phyloP scores from a whole-genome alignment of 2,113 vertebrate genomes.

The Gallinago paraguaiae region DNA sequence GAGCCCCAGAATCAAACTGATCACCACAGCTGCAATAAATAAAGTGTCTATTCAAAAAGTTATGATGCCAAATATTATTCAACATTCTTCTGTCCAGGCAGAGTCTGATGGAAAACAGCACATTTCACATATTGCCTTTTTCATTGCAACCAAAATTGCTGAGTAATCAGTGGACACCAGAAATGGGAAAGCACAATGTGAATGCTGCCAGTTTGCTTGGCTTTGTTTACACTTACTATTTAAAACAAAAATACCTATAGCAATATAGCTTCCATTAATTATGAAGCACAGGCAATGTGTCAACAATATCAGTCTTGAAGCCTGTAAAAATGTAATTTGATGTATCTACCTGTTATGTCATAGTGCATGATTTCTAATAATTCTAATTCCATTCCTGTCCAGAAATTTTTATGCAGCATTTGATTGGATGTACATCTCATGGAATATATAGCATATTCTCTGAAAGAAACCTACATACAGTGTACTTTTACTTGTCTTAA shows the following conservation, averaged over 20 bases:
- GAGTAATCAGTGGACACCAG: conserved; percentile 45
- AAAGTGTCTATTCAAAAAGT: conserved; percentile 66
- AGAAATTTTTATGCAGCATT: not conserved
- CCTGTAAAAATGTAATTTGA: not conserved
- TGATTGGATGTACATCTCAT: not conserved
- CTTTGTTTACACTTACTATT: conserved; percentile 70
- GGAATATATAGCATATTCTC: conserved; percentile 8
- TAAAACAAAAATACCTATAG: conserved; percentile 59
- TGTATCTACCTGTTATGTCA: not conserved
- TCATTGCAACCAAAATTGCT: conserved; percentile 19
- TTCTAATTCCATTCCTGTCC: not conserved
- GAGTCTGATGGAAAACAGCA: conserved; percentile 67
- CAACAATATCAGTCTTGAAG: not conserved
- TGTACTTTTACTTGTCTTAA: conserved; percentile 4
- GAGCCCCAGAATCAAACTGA: conserved; percentile 61
- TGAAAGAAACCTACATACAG: conserved; percentile 35
- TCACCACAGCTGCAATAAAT: conserved; percentile 74
- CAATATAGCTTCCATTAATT: not conserved
- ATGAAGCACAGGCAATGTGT: not conserved
- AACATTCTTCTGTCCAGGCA: conserved; percentile 66
- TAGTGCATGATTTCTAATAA: not conserved
- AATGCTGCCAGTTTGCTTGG: conserved; percentile 57
- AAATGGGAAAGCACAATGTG: conserved; percentile 44
- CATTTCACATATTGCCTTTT: conserved; percentile 40
- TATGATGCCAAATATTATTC: conserved; percentile 71